Base-by-base conservation (phyloP, 2,888 invertebrate genomes). In the Mimumesa dahlbomi region DNA sequence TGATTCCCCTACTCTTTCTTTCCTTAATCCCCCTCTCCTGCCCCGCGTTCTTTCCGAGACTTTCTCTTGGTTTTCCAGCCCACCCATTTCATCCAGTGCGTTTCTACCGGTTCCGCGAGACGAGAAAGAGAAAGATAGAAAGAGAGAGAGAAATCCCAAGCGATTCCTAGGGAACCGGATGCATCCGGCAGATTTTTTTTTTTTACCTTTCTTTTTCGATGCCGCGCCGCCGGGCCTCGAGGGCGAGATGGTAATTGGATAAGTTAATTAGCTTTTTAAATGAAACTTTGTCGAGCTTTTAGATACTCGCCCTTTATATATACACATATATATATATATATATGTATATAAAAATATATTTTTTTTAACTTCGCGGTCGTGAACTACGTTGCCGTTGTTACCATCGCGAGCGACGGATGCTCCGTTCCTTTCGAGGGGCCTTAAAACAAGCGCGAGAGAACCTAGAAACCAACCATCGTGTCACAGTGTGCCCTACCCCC, bases 261-360 rank as follows among this genome's bases (percentile, higher is more conserved):
- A 81, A 86, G 79, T 81, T 86, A 84, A 87, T 87, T 87, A 85
- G 81, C 82, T 82, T 85, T 84, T 82, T 80, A 82, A 85, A 84
- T 81, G 81, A 79, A 84, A 83, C 80, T 75, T 79, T 82, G 75
- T 82, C 78, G 76, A 75, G 75, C 77, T 78, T 79, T 78, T 70
- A 77, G 77, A 73, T 74, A 58, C 57, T 42, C 43, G 40, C 19
- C 25, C 34, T 13, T 29, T 56, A 57, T n/a, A n/a, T n/a, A n/a
- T n/a, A n/a, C n/a, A n/a, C n/a, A n/a, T n/a, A n/a, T n/a, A n/a
- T n/a, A n/a, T n/a, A n/a, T n/a, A n/a, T n/a, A n/a, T n/a, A n/a
- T n/a, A n/a, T n/a, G n/a, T n/a, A n/a, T n/a, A n/a, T n/a, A n/a
- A n/a, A n/a, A n/a, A n/a, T n/a, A n/a, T n/a, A n/a, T 59, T 56